Evolutionary conservation across 2,113 vertebrate species (phyloP).

Genomic region (Bufo gargarizans): DNA sequence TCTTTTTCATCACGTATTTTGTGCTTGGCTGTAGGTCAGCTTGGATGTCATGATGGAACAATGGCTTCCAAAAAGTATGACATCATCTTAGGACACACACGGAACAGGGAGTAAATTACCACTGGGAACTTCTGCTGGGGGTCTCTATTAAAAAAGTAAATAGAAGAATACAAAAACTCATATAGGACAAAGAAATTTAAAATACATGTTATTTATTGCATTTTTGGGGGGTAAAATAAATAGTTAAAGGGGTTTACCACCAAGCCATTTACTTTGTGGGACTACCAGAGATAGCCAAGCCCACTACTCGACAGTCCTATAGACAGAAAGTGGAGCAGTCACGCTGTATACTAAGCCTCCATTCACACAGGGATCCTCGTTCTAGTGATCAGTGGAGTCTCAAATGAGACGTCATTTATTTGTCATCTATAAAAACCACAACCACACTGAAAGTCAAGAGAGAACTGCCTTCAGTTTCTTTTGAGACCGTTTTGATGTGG

Average conservation of each 20-base stretch:
- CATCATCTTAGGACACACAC: slow-evolving; percentile 28
- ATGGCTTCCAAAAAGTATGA: slow-evolving; percentile 39
- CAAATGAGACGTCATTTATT: too few species aligned
- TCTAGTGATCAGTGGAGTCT: too few species aligned
- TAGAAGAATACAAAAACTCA: slow-evolving; percentile 2
- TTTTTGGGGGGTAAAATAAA: not conserved
- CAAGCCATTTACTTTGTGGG: too few species aligned
- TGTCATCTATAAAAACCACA: too few species aligned
- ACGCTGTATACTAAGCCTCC: too few species aligned
- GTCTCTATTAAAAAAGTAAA: slow-evolving; percentile 26
- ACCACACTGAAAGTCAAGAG: too few species aligned
- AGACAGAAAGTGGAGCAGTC: too few species aligned
- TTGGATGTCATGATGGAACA: slow-evolving; percentile 45
- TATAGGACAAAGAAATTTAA: not conserved
- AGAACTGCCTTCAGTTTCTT: too few species aligned
- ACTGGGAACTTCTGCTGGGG: not conserved
- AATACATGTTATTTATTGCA: slow-evolving; percentile 14
- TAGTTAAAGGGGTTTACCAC: not conserved
- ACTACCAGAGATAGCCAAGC: too few species aligned
- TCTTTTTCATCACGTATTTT: not conserved
- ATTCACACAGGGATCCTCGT: too few species aligned
- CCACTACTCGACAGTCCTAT: too few species aligned
- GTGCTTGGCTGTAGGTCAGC: not conserved
- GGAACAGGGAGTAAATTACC: slow-evolving; percentile 6
- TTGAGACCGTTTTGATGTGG: too few species aligned